phyloP scores from a whole-genome alignment of 53 echinoderm and acorn worm genomes.

The Patiria pectinifera region DNA sequence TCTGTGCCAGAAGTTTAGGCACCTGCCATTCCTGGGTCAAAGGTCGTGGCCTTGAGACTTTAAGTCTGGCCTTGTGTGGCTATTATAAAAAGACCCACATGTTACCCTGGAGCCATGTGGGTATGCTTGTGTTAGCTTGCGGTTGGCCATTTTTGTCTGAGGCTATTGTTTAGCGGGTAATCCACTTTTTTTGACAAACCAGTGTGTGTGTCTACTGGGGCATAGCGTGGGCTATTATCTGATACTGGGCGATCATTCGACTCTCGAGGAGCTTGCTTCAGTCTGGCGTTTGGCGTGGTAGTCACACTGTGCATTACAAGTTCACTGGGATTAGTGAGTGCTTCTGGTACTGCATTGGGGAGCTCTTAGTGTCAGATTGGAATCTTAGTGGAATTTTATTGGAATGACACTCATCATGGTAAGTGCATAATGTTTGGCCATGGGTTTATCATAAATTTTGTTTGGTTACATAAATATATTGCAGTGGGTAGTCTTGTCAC shows the following conservation, averaged over 20 bases:
- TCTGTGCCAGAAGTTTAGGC: background rate
- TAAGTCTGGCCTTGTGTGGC: constrained; percentile 31
- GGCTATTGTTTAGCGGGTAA: background rate
- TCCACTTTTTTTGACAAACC: background rate
- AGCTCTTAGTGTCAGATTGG: background rate
- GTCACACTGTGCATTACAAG: background rate
- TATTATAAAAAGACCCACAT: background rate
- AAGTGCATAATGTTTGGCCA: constrained; percentile 13
- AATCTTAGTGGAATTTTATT: constrained; percentile 10
- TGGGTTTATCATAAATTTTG: background rate
- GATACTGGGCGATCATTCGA: background rate
- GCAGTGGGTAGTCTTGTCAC: background rate
- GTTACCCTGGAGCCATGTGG: background rate
- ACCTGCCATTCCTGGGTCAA: constrained; percentile 39
- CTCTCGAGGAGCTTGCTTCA: background rate
- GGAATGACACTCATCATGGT: constrained; percentile 38
- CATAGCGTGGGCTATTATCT: background rate
- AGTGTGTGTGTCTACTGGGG: background rate
- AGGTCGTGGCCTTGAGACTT: constrained; percentile 47
- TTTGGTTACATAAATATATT: background rate
- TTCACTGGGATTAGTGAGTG: background rate
- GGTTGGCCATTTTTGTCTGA: constrained; percentile 34
- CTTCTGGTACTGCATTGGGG: background rate
- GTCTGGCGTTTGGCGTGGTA: background rate
- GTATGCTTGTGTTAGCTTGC: background rate